A percentile compares a stretch with the other conserved stretches of the same genome.
Conservation (phyloP, 2,113 vertebrate species). For the Bubo blakistoni region DNA sequence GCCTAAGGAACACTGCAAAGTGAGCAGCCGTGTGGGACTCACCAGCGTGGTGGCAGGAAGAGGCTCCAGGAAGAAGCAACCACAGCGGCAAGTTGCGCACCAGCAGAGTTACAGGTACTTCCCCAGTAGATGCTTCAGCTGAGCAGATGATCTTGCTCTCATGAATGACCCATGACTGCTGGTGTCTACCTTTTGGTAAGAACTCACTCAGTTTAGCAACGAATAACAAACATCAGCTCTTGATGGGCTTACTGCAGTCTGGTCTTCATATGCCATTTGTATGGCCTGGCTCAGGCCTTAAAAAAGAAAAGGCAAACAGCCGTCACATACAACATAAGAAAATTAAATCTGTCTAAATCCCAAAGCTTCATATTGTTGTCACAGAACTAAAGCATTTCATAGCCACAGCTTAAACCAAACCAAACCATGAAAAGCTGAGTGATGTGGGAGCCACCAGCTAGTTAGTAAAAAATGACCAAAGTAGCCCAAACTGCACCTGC, state of each 20-base stretch:
- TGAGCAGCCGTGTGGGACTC: neutral
- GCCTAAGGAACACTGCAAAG: accelerated
- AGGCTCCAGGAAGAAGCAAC: neutral
- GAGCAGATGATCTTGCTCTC: neutral
- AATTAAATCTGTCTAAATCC: neutral
- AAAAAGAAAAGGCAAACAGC: neutral
- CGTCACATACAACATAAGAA: neutral
- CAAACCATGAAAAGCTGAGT: neutral
- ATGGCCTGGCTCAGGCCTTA: neutral
- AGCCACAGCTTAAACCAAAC: neutral
- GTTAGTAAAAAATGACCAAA: accelerated
- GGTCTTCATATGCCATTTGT: neutral
- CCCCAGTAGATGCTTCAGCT: neutral
- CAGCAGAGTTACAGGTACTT: accelerated
- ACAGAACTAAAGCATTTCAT: neutral
- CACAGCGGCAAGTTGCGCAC: accelerated
- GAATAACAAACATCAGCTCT: neutral
- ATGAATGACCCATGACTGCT: accelerated
- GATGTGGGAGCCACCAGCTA: neutral
- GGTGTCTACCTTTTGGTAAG: neutral
- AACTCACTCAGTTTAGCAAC: neutral
- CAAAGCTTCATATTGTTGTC: neutral
- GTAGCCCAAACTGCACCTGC: neutral
- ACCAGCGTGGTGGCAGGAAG: accelerated
- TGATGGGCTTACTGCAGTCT: neutral